Base-by-base conservation (phyloP, 1,140 invertebrate genomes). In the Camponotus pennsylvanicus region DNA sequence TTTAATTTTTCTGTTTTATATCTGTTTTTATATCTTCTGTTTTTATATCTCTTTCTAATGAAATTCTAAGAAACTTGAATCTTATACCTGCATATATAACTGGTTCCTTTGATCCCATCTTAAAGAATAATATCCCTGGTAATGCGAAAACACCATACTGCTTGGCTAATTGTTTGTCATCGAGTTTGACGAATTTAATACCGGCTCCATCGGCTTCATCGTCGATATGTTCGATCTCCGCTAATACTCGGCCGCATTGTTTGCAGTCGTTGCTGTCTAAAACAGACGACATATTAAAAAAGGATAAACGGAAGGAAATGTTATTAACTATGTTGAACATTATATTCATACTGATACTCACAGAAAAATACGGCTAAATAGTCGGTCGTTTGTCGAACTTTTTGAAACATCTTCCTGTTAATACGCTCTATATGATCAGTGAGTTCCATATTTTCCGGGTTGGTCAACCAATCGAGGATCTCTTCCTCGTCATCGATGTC, bases 321-420 rank as follows among this genome's bases (percentile, higher is more conserved):
- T 3, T 8, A 13, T 3, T 59, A 59, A 37, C 27, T 11, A 4
- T 13, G 18, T 61, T 42, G 4, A 15, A 7, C 27, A 45, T 83
- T 83, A 69, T 9, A 75, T 55, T 40, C 2, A 45, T 9, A 40
- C 18, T 45, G n/a, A 66, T 67, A 97, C 98, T 98, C 96, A 99
- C 98, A 99, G 96, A 99, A 98, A 95, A 99, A 98, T 59, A 98
- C 98, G 7, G 98, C 98, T n/a, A 99, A 96, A 93, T 99, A 99
- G 92, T 99, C 98, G 0, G 98, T 98, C 34, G 97, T 97, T 93
- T 98, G 97, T 85, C 98, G 96, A 91, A 99, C 98, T 94, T 98
- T 98, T 69, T 98, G 97, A 92, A 99, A 98, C 98, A 99, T 98
- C 95, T 99, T 98, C 73, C 97, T 96, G 92, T 99, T 99, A 3